phyloP scores from a whole-genome alignment of 2,888 invertebrate species.

The Ophioninae sp. region DNA sequence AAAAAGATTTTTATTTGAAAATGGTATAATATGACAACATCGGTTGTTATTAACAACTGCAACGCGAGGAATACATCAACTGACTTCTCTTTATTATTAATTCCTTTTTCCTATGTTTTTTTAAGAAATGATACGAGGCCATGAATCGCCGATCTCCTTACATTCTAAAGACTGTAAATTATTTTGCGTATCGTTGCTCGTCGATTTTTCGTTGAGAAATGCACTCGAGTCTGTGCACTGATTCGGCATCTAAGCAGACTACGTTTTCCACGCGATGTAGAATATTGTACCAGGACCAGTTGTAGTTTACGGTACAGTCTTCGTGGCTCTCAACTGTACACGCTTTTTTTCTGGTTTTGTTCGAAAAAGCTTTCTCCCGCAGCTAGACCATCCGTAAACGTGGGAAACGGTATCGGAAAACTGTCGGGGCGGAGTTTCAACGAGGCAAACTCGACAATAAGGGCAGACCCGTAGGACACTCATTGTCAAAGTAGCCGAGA shows the following conservation, averaged over 20 bases:
- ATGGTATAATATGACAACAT: no score
- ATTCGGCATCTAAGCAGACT: not conserved
- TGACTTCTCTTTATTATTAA: no score
- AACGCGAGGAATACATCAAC: no score
- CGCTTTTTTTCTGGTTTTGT: slow-evolving; percentile 42
- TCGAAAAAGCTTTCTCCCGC: slow-evolving; percentile 41
- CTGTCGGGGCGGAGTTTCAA: slow-evolving; percentile 34
- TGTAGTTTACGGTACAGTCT: not conserved
- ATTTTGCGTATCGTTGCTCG: not conserved
- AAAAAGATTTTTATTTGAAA: no score
- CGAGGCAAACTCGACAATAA: slow-evolving; percentile 2
- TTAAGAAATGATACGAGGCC: no score
- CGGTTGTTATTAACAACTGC: no score
- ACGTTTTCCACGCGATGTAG: not conserved
- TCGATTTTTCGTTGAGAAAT: not conserved
- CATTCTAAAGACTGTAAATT: not conserved
- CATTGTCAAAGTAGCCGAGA: not conserved
- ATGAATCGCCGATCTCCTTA: no score
- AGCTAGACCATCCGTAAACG: slow-evolving; percentile 28
- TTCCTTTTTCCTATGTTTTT: no score
- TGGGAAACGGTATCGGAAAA: slow-evolving; percentile 51
- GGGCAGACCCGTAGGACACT: not conserved
- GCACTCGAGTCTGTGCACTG: not conserved
- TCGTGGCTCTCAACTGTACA: not conserved
- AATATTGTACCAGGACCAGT: slow-evolving; percentile 13